These are phyloP conservation scores for Loripinus fragilis DNA, from an alignment of 2,888 invertebrate genomes.

Conservation along the genomic window DNA sequence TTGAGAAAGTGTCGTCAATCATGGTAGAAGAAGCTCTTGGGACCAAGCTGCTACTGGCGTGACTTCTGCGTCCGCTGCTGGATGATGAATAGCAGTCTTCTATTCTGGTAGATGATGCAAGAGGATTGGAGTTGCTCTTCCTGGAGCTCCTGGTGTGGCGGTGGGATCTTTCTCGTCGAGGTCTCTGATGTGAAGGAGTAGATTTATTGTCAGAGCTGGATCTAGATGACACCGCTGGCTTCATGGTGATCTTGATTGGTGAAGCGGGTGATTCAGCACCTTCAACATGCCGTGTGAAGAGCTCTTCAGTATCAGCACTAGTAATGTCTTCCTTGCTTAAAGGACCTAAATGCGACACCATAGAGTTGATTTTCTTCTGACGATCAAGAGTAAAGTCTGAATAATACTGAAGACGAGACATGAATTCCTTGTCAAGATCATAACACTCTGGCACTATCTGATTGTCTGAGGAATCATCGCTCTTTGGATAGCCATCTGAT, in stretches of 20 bases:
- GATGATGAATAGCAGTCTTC: constrained; percentile 66
- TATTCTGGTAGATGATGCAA: constrained; percentile 74
- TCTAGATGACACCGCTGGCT: constrained; percentile 50
- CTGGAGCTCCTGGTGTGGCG: constrained; percentile 55
- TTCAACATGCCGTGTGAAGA: constrained; percentile 67
- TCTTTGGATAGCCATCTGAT: constrained; percentile 69
- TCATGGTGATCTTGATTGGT: constrained; percentile 47
- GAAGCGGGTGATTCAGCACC: constrained; percentile 62
- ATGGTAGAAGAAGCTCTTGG: constrained; percentile 75
- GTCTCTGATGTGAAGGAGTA: constrained; percentile 52
- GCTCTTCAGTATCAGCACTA: constrained; percentile 56
- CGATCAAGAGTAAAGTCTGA: constrained; percentile 77
- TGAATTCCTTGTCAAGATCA: constrained; percentile 70
- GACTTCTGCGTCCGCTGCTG: constrained; percentile 62
- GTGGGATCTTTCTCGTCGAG: constrained; percentile 42
- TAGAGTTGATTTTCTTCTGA: constrained; percentile 73
- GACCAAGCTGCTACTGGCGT: constrained; percentile 61
- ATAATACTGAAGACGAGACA: constrained; percentile 75
- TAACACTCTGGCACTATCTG: constrained; percentile 70
- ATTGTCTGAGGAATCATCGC: constrained; percentile 69
- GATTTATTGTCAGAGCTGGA: constrained; percentile 60
- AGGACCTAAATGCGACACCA: constrained; percentile 51
- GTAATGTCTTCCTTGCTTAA: constrained; percentile 45
- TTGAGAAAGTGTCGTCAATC: constrained; percentile 69
- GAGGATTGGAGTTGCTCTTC: constrained; percentile 67